Percentiles rank a stretch among this genome's conserved stretches.
Evolutionary conservation across 2,797 vertebrate genomes (phyloP).

Genomic region (Malurus splendens): DNA sequence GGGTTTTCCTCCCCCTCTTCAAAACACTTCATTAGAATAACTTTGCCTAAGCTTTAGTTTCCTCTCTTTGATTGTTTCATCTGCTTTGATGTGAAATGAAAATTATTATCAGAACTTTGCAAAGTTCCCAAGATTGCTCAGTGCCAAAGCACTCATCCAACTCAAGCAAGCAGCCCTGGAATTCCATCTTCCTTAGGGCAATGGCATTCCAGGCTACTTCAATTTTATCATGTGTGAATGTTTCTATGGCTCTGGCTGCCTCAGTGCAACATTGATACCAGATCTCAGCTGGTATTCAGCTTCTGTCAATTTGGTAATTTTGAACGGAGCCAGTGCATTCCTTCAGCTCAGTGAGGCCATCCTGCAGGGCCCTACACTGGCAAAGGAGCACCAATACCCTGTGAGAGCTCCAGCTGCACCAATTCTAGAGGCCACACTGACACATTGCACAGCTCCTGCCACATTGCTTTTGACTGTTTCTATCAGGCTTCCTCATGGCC

Average conservation of each 20-base stretch:
- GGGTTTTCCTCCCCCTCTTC: not conserved
- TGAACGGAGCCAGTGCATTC: not conserved
- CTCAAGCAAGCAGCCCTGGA: not conserved
- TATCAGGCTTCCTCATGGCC: not conserved
- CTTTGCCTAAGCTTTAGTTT: constrained; percentile 29
- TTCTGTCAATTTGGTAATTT: not conserved
- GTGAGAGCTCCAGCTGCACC: not conserved
- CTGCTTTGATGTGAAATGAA: constrained; percentile 52
- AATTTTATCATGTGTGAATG: not conserved
- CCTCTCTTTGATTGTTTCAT: constrained; percentile 39
- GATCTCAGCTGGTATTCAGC: not conserved
- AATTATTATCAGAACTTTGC: constrained; percentile 7
- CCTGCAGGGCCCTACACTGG: not conserved
- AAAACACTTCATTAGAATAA: constrained; percentile 35
- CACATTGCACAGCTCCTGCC: not conserved
- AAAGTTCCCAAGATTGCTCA: constrained; percentile 19
- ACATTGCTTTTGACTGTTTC: not conserved
- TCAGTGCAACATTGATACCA: not conserved
- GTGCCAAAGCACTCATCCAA: not conserved
- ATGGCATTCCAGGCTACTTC: not conserved
- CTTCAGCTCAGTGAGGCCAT: not conserved
- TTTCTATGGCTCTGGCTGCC: not conserved
- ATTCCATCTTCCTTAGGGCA: not conserved
- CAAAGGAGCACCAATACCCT: not conserved
- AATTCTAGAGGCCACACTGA: not conserved